Base-by-base conservation (phyloP, 2,888 invertebrate species). In the Leptarthrus brevirostris region DNA sequence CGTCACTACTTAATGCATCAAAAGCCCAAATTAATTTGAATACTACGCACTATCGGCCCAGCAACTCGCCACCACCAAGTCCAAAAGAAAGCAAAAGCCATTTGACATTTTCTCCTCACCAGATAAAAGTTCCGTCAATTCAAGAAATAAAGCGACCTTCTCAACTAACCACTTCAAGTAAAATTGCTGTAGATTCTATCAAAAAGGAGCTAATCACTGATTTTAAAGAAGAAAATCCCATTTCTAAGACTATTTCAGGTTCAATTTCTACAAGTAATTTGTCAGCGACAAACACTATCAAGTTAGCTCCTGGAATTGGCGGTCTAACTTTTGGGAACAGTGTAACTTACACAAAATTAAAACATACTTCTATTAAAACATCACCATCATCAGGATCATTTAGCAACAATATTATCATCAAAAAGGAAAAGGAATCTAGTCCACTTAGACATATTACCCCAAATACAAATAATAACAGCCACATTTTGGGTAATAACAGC, bases 81-180 rank as follows among this genome's bases (percentile, higher is more conserved):
- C n/a, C n/a, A n/a, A n/a, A 89, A 77, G 87, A 89, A 80, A 90
- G 88, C 80, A 91, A 91, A 80, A 91, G 91, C 79, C 91, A 92
- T 81, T 83, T 92, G 81, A 91, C 91, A 34, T 92, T 91, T 81
- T 91, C 91, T 18, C 91, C 92, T 3, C 89, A 89, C 77, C 87
- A 89, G 72, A 89, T 91, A 77, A 91, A 91, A 85, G 86, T 91
- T 53, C 84, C 89, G 22, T 87, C 88, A 79, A 85, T 88, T 18
- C 87, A 87, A 75, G 80, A 83, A 8, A 86, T 86, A 70, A 75
- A 82, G 22, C 34, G 70, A 10, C 54, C 70, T n/a, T 70, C 70
- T 16, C 53, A 34, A 12, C 36, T 53, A 78, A n/a, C n/a, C n/a
- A 86, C 86, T 49, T 10, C 74, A 18, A 78, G 78, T 0, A 80